phyloP scores from a whole-genome alignment of 2,797 vertebrate species.

The Remorina albescens region DNA sequence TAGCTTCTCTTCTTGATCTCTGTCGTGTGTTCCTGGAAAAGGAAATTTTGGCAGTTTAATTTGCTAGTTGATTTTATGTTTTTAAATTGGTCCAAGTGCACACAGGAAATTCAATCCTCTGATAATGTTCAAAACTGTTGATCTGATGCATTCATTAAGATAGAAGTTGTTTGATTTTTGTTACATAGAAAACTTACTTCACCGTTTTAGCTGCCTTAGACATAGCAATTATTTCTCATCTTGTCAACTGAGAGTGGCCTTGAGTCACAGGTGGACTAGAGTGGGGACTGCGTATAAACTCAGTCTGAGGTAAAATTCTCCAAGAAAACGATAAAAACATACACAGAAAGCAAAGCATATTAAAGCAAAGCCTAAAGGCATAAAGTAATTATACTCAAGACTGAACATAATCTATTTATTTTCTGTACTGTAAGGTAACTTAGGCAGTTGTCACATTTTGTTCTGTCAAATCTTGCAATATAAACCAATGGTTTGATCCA shows the following conservation, averaged over 20 bases:
- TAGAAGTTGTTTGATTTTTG: constrained; percentile 61
- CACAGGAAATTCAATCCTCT: constrained; percentile 55
- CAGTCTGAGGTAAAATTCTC: constrained; percentile 83
- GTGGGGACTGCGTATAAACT: constrained; percentile 74
- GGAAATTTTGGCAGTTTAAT: constrained; percentile 66
- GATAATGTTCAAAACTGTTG: constrained; percentile 65
- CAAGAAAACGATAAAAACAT: constrained; percentile 76
- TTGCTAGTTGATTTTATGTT: constrained; percentile 50
- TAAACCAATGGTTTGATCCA: constrained; percentile 82
- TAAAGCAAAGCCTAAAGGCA: constrained; percentile 82
- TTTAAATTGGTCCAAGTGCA: constrained; percentile 46
- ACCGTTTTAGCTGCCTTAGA: constrained; percentile 84
- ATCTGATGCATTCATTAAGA: constrained; percentile 52
- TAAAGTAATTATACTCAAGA: constrained; percentile 80
- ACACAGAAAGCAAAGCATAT: constrained; percentile 84
- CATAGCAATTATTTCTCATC: constrained; percentile 74
- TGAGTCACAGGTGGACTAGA: constrained; percentile 70
- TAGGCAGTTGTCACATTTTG: constrained; percentile 82
- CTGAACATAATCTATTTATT: constrained; percentile 70
- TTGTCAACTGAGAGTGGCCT: constrained; percentile 73
- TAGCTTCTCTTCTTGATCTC: constrained; percentile 41
- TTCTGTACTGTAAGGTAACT: constrained; percentile 79
- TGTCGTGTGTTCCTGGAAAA: constrained; percentile 26
- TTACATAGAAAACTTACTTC: constrained; percentile 73
- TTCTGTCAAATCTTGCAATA: constrained; percentile 81